Conservation (phyloP, 1,140 invertebrate genomes). For the Maconellicoccus hirsutus region DNA sequence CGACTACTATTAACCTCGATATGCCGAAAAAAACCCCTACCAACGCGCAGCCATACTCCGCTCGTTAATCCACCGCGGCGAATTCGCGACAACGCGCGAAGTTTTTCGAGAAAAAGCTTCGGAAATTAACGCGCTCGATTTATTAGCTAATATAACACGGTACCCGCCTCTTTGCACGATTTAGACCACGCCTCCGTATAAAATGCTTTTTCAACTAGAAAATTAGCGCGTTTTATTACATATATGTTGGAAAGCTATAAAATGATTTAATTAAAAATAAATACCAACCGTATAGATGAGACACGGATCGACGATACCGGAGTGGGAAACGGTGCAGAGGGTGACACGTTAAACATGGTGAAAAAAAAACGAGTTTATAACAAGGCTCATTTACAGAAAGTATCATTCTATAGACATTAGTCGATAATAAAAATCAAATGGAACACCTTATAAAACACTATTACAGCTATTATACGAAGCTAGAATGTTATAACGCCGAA, state of each 20-base stretch:
- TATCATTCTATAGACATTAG: slow-evolving; percentile 12
- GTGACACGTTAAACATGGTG: not conserved
- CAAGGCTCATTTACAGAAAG: slow-evolving; percentile 1
- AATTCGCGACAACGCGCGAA: too few relatives aligned
- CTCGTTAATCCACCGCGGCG: too few relatives aligned
- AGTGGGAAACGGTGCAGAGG: too few relatives aligned
- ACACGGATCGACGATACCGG: too few relatives aligned
- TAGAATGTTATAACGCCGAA: not conserved
- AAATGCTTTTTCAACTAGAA: not conserved
- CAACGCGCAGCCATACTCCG: too few relatives aligned
- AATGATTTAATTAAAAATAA: slow-evolving; percentile 10
- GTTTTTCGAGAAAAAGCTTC: too few relatives aligned
- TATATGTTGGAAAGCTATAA: not conserved
- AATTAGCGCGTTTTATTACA: not conserved
- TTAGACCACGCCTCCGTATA: not conserved
- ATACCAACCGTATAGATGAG: not conserved
- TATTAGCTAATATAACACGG: slow-evolving; percentile 1
- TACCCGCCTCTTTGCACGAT: not conserved
- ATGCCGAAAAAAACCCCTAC: too few relatives aligned
- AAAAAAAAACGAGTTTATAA: slow-evolving; percentile 6
- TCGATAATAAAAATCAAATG: slow-evolving; percentile 21
- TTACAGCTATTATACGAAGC: slow-evolving; percentile 15
- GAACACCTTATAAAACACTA: slow-evolving; percentile 21
- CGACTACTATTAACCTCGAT: too few relatives aligned
- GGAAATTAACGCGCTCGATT: not conserved